Evolutionary conservation across 2,888 invertebrate species (phyloP).

Genomic region (Sinentomon sp.): DNA sequence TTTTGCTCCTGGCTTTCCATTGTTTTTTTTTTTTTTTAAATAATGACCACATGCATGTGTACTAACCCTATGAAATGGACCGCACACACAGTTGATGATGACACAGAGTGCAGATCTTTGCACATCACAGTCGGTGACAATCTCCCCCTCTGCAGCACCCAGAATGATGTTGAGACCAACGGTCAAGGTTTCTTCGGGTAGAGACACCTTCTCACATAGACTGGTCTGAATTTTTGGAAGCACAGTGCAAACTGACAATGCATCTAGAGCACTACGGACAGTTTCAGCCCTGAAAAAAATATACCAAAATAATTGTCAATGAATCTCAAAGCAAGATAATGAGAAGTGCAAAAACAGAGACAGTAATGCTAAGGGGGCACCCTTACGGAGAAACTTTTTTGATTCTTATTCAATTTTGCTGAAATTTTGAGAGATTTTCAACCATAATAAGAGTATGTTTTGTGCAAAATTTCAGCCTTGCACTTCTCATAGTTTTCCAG

Average conservation of each 20-base stretch:
- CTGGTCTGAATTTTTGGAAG: conserved; percentile 40
- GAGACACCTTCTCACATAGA: conserved; percentile 24
- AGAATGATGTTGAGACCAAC: conserved; percentile 55
- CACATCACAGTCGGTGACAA: conserved; percentile 67
- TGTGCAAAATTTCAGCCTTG: too few species aligned
- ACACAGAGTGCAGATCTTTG: conserved; percentile 61
- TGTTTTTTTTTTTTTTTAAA: too few species aligned
- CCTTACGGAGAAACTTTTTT: too few species aligned
- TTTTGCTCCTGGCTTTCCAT: too few species aligned
- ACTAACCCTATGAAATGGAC: conserved; percentile 27
- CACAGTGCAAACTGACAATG: conserved; percentile 65
- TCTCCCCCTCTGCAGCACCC: conserved; percentile 68
- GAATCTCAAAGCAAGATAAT: too few species aligned
- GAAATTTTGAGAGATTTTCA: too few species aligned
- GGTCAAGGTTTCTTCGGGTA: conserved; percentile 41
- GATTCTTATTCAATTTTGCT: too few species aligned
- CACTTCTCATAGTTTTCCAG: too few species aligned
- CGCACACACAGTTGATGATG: conserved; percentile 78
- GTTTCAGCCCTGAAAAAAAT: conserved; percentile 37
- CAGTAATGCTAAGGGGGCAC: too few species aligned
- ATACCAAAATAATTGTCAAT: conserved; percentile 4
- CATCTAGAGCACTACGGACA: conserved; percentile 52
- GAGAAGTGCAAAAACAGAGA: too few species aligned
- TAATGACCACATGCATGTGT: too few species aligned
- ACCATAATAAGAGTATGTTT: too few species aligned